Evolutionary conservation across 2,888 invertebrate genomes (phyloP).

Genomic region (Allygus modestus): DNA sequence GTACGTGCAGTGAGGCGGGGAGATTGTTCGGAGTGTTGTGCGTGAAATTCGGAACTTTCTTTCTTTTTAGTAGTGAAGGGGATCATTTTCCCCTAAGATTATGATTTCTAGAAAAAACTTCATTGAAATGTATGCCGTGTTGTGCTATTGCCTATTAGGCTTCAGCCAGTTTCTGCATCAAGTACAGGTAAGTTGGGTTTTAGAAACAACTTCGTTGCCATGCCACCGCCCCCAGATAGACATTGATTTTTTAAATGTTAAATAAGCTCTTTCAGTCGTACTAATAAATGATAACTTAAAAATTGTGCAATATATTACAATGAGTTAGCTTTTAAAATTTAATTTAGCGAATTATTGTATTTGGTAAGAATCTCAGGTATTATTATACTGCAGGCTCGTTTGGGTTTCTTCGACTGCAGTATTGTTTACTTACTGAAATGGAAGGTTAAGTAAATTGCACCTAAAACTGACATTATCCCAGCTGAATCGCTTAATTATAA

Average conservation of each 20-base stretch:
- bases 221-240: slow-evolving; percentile 53
- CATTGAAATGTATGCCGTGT: slow-evolving; percentile 45
- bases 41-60: slow-evolving; percentile 39
- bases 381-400: too few relatives aligned
- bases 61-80: slow-evolving; percentile 51
- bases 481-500: too few relatives aligned
- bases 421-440: too few relatives aligned
- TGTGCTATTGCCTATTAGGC: slow-evolving; percentile 31
- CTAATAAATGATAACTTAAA: slow-evolving; percentile 15
- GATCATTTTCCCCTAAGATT: slow-evolving; percentile 18
- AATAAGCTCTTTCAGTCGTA: neutral
- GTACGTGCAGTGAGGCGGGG: slow-evolving; percentile 50
- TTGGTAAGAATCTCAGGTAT: neutral
- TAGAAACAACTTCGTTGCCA: slow-evolving; percentile 47
- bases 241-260: slow-evolving; percentile 53
- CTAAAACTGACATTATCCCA: too few relatives aligned
- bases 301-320: neutral
- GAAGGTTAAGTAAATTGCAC: too few relatives aligned
- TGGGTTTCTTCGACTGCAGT: too few relatives aligned
- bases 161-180: slow-evolving; percentile 36
- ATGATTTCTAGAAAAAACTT: slow-evolving; percentile 54
- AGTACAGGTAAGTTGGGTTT: slow-evolving; percentile 19
- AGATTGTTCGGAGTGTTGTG: slow-evolving; percentile 26
- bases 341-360: neutral
- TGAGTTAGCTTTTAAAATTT: neutral